Conservation (phyloP, 30 jellyfish, hydroid and myxozoan species). For the Aurelia coerulea region DNA sequence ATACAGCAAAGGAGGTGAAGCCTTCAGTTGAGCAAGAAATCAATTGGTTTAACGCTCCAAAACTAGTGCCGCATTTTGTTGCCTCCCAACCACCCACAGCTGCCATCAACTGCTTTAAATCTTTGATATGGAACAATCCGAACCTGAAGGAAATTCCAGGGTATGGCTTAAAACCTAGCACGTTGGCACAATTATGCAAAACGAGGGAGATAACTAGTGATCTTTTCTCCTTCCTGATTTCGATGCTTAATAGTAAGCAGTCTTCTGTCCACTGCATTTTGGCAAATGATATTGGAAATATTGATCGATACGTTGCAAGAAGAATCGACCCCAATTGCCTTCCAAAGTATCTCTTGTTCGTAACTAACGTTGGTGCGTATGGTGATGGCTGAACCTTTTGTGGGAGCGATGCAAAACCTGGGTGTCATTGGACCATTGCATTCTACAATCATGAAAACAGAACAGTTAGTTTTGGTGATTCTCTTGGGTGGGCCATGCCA, state of each 20-base stretch:
- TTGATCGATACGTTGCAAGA: neutral
- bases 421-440: neutral
- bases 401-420: neutral
- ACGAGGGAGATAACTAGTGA: neutral
- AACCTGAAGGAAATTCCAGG: neutral
- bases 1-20: neutral
- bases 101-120: neutral
- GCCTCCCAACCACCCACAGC: neutral
- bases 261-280: neutral
- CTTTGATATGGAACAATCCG: neutral
- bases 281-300: neutral
- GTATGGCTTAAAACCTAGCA: neutral
- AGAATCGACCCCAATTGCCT: neutral
- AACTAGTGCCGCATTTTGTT: neutral
- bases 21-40: neutral
- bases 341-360: neutral
- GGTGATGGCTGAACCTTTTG: neutral
- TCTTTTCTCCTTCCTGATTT: neutral
- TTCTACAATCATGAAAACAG: neutral
- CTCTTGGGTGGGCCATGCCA: neutral
- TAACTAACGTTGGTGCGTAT: neutral
- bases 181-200: neutral
- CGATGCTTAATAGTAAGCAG: neutral
- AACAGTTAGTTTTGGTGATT: neutral
- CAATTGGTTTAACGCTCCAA: constrained; percentile 3